Conservation (phyloP, 2,113 vertebrate species). For the Oryzias javanicus region DNA sequence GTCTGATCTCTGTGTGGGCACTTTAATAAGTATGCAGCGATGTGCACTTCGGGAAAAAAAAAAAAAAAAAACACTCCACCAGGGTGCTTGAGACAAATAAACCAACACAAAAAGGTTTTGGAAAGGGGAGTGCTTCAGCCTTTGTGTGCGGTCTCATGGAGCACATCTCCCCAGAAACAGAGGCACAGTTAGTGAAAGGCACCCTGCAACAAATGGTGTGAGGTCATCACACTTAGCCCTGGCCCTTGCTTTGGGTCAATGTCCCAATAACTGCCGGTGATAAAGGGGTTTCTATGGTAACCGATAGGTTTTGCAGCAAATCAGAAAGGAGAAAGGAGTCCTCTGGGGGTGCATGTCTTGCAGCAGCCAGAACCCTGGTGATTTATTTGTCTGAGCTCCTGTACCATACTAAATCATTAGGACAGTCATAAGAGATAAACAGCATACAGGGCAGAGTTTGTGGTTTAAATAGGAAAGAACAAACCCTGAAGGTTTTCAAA, state of each 20-base stretch:
- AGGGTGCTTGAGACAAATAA: conserved; percentile 1
- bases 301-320: conserved; percentile 27
- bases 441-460: conserved; percentile 24
- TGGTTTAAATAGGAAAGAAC: conserved; percentile 12
- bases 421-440: conserved; percentile 45
- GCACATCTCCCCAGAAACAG: conserved; percentile 36
- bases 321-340: conserved; percentile 31
- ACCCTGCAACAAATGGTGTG: conserved; percentile 43
- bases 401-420: conserved; percentile 50
- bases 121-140: conserved; percentile 2
- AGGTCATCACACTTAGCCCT: conserved; percentile 54
- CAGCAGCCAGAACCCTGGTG: conserved; percentile 37
- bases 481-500: neutral
- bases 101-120: conserved; percentile 4
- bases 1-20: conserved; percentile 12
- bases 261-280: conserved; percentile 62
- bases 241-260: conserved; percentile 62
- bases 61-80: conserved; percentile 4
- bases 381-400: conserved; percentile 50
- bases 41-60: neutral
- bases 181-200: conserved; percentile 33
- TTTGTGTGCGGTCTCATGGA: conserved; percentile 8
- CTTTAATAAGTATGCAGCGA: conserved; percentile 7
- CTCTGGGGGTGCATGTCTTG: conserved; percentile 40
- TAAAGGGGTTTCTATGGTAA: conserved; percentile 59